Percentiles rank a stretch among this genome's conserved stretches.
These are phyloP conservation scores for Hydrotaea diabolus DNA, from an alignment of 2,888 invertebrate species.

Conservation along the genomic window DNA sequence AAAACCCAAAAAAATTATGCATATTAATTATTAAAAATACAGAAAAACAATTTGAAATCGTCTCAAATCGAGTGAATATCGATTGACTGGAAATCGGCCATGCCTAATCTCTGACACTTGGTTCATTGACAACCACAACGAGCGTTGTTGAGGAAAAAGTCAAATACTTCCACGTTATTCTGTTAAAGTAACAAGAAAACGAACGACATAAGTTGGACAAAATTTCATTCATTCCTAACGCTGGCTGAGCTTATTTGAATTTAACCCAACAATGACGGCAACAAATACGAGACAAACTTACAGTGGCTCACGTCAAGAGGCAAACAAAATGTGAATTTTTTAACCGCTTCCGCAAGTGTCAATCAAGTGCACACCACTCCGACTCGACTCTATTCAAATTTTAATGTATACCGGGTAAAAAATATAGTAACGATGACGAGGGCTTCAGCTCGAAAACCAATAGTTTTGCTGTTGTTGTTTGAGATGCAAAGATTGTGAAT, in stretches of 20 bases:
- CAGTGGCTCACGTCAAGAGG: constrained; percentile 1
- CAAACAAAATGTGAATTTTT: constrained; percentile 24
- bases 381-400: constrained; percentile 9
- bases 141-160: too few relatives aligned
- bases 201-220: too few relatives aligned
- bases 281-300: not conserved
- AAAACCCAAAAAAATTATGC: not conserved
- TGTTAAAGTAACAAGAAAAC: too few relatives aligned
- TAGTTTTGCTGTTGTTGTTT: not conserved
- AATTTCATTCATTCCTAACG: too few relatives aligned
- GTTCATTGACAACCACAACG: too few relatives aligned
- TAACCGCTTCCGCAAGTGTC: constrained; percentile 63
- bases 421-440: not conserved
- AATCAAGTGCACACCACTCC: constrained; percentile 45
- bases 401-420: not conserved
- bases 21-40: not conserved
- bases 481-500: constrained; percentile 23
- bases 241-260: too few relatives aligned
- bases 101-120: not conserved
- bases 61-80: not conserved
- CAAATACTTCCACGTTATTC: too few relatives aligned
- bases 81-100: not conserved
- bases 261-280: too few relatives aligned
- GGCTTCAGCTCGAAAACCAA: not conserved
- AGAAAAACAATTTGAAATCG: not conserved